Percentiles rank a stretch among this genome's conserved stretches.
Conservation (phyloP, 2,888 invertebrate species). For the Antheraea assamensis region DNA sequence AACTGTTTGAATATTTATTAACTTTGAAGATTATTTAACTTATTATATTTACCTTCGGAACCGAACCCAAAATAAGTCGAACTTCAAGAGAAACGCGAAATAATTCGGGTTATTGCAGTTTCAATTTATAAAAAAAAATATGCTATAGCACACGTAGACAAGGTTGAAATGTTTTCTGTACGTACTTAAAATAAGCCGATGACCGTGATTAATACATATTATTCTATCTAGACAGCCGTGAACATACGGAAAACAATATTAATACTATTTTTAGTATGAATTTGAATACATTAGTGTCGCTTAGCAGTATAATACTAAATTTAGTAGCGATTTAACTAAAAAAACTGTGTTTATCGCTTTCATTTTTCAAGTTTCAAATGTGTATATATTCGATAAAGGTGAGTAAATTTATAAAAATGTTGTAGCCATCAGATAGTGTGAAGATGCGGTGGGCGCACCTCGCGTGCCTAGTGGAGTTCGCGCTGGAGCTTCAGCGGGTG, state of each 20-base stretch:
- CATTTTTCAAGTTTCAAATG: neutral
- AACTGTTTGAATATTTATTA: neutral
- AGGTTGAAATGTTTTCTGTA: neutral
- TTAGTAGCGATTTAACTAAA: neutral
- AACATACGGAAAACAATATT: conserved; percentile 1
- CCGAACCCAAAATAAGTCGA: too few relatives aligned
- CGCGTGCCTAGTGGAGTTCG: conserved; percentile 93
- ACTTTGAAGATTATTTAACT: too few relatives aligned
- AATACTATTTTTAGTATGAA: neutral
- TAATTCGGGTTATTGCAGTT: neutral
- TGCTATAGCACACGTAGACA: neutral
- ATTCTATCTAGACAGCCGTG: conserved; percentile 10
- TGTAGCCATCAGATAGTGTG: conserved; percentile 87
- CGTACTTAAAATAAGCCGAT: neutral
- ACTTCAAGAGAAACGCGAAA: too few relatives aligned
- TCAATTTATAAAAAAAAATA: neutral
- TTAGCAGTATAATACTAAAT: neutral
- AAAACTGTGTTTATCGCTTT: neutral
- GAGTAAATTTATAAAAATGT: conserved; percentile 7
- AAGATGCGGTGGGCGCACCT: conserved; percentile 92
- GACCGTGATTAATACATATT: neutral
- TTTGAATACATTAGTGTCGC: neutral
- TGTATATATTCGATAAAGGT: neutral
- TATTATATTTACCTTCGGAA: too few relatives aligned
- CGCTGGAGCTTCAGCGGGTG: conserved; percentile 94